phyloP scores from a whole-genome alignment of 2,888 invertebrate species.

The Lucinisca nassula region DNA sequence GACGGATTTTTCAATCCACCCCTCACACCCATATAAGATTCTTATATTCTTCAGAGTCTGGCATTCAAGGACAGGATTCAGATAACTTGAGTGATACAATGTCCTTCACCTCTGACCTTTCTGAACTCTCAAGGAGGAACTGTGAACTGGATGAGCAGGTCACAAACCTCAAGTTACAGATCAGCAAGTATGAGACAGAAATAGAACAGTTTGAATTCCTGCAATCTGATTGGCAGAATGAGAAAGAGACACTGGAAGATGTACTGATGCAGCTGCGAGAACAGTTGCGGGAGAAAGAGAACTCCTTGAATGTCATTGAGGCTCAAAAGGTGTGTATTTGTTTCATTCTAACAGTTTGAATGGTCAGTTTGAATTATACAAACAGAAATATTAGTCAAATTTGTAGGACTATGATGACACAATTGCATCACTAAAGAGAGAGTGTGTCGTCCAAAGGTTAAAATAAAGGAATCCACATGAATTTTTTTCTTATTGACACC shows the following conservation, averaged over 20 bases:
- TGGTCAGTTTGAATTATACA: no score
- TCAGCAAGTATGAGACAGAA: conserved; percentile 75
- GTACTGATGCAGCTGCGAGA: conserved; percentile 81
- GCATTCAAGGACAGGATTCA: conserved; percentile 20
- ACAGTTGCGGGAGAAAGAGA: conserved; percentile 80
- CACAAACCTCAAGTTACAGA: conserved; percentile 72
- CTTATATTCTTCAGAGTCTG: conserved; percentile 18
- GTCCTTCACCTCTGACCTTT: conserved; percentile 70
- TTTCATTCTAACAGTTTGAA: no score
- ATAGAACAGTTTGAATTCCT: conserved; percentile 82
- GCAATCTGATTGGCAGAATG: conserved; percentile 83
- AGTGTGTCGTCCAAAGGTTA: no score
- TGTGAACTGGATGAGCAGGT: conserved; percentile 73
- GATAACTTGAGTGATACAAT: conserved; percentile 47
- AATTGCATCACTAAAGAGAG: no score
- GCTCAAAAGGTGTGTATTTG: conserved; percentile 77
- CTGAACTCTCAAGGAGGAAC: conserved; percentile 70
- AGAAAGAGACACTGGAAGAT: conserved; percentile 85
- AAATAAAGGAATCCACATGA: no score
- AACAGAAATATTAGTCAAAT: no score
- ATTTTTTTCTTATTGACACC: no score
- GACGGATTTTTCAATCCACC: no score
- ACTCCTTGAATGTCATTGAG: conserved; percentile 70
- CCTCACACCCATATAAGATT: no score
- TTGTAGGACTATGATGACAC: no score